Evolutionary conservation across 2,888 invertebrate genomes (phyloP).

Genomic region (Operophtera brumata): DNA sequence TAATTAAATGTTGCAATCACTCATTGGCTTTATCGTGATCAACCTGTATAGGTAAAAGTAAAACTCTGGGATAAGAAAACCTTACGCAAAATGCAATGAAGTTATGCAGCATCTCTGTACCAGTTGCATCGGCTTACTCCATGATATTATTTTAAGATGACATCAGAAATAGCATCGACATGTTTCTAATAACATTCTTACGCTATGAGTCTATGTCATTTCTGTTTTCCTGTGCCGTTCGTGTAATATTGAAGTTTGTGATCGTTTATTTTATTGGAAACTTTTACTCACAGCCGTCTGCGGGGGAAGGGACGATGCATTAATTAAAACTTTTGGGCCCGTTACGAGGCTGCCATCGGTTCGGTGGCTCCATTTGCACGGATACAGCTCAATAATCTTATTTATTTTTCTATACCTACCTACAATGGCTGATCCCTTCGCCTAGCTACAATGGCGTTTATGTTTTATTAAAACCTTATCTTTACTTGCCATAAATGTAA

Average conservation of each 20-base stretch:
- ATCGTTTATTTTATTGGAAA: conserved; percentile 31
- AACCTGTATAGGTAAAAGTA: neutral
- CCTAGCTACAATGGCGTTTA: too few species aligned
- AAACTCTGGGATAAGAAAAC: neutral
- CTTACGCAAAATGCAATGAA: conserved; percentile 14
- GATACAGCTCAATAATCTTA: conserved; percentile 12
- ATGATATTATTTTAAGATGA: conserved; percentile 32
- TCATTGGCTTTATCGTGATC: neutral
- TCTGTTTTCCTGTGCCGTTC: conserved; percentile 29
- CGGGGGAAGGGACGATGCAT: conserved; percentile 28
- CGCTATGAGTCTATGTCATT: conserved; percentile 31
- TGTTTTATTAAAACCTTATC: too few species aligned
- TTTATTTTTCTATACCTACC: conserved; percentile 1
- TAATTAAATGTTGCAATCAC: neutral
- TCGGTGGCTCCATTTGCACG: conserved; percentile 14
- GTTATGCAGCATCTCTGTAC: conserved; percentile 7
- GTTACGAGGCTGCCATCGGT: conserved; percentile 19
- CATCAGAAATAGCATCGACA: conserved; percentile 34
- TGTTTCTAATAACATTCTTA: conserved; percentile 36
- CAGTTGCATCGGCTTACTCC: conserved; percentile 22
- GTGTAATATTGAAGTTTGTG: conserved; percentile 28
- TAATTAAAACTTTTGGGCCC: conserved; percentile 34
- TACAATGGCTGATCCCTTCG: too few species aligned
- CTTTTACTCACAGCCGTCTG: conserved; percentile 28
- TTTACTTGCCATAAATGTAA: too few species aligned